phyloP scores from a whole-genome alignment of 2,113 vertebrate species.

The Haemorhous mexicanus region DNA sequence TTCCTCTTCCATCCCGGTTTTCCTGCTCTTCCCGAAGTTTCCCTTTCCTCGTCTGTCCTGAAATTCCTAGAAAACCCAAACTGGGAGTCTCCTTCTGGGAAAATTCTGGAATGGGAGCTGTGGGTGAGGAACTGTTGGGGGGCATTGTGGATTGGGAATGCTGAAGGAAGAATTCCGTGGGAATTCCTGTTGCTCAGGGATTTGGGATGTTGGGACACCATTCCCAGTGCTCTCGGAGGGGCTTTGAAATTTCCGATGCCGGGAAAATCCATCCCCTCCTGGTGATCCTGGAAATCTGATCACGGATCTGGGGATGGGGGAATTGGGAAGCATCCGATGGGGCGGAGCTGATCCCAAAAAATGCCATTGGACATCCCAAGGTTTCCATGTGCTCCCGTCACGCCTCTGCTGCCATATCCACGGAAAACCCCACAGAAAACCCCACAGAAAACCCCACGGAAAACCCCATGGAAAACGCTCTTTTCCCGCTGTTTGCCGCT shows the following conservation, averaged over 20 bases:
- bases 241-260: fast-evolving
- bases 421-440: not conserved
- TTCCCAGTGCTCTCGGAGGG: fast-evolving
- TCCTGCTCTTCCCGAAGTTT: not conserved
- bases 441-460: not conserved
- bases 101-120: not conserved
- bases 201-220: fast-evolving
- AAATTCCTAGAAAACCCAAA: no score
- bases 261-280: not conserved
- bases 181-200: not conserved
- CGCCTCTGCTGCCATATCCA: not conserved
- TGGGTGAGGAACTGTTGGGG: not conserved
- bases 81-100: not conserved
- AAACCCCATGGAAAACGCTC: not conserved
- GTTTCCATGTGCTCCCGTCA: not conserved
- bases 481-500: fast-evolving
- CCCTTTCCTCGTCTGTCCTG: not conserved
- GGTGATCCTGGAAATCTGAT: no score
- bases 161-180: not conserved
- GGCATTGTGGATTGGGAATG: not conserved
- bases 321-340: fast-evolving
- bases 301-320: no score
- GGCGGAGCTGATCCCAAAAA: not conserved
- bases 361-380: fast-evolving
- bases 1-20: not conserved